Evolutionary conservation across 2,797 vertebrate species (phyloP), one percentile per base, ranked within the genome.

Genomic region (Mormyrops boulengeri): DNA sequence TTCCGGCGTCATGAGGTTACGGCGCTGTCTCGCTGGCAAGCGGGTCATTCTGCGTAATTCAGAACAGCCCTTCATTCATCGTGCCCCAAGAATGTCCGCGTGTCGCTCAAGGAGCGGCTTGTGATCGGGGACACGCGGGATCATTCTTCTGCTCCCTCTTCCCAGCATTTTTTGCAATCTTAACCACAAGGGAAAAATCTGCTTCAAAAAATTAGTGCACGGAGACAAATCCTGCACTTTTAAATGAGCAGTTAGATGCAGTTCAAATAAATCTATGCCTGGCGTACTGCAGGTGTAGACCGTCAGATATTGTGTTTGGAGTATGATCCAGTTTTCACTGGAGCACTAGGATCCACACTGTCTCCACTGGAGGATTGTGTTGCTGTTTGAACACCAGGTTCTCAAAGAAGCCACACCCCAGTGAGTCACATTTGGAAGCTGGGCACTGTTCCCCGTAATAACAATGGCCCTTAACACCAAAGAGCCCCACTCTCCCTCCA

Each of bases 381-480:
- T 47, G 17, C 80, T 49, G 47, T 47, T 5, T 50, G 14, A 62
- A 11, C 82, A 26, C 95, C 95, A 95, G 94, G 95, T 95, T 94
- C 92, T 94, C 95, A 95, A 95, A 94, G 93, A 93, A 92, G 91
- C 93, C 87, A 88, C 91, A 94, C 93, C 92, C 91, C 91, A 92
- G 90, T 94, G 92, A 88, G 92, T 95, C 93, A 92, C 93, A 94
- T 95, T 94, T 90, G 93, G 94, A 95, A 93, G 94, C 92, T 93
- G 90, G 88, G 92, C 92, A 92, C 95, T 93, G 94, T 90, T 92
- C 60, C 53, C 14, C 60, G 44, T n/a, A 41, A 90, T 93, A 94
- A 95, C 95, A 95, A 95, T 94, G 94, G 95, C 94, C 93, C 93
- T 57, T 34, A 55, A 3, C 85, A 17, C 30, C 26, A 26, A 55